Conservation (phyloP, 1,140 invertebrate species). For the Leptoteleia sp. region DNA sequence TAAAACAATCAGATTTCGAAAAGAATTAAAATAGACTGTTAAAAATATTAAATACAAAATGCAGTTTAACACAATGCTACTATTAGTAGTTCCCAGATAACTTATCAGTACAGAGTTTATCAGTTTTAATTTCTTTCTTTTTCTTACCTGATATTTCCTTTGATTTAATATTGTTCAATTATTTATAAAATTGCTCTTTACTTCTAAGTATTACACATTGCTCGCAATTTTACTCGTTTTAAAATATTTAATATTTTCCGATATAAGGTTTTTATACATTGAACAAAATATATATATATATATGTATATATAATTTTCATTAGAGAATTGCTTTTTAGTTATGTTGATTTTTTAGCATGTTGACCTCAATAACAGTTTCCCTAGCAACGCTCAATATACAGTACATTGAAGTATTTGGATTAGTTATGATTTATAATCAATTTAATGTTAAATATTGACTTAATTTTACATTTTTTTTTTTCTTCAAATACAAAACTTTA, state of each 20-base stretch:
- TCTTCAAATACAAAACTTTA: too few relatives aligned
- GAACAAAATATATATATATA: too few relatives aligned
- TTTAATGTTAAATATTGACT: not conserved
- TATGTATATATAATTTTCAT: too few relatives aligned
- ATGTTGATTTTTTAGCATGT: too few relatives aligned
- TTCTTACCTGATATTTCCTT: not conserved
- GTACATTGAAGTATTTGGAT: not conserved
- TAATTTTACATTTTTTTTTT: not conserved
- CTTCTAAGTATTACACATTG: too few relatives aligned
- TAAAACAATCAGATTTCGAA: too few relatives aligned
- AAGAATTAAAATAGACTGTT: not conserved
- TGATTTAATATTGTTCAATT: too few relatives aligned
- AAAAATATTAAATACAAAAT: not conserved
- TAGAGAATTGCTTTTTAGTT: too few relatives aligned
- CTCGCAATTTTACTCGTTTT: too few relatives aligned
- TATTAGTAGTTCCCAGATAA: not conserved
- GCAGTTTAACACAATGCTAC: not conserved
- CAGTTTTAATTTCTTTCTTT: not conserved
- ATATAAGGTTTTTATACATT: too few relatives aligned
- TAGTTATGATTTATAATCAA: constrained; percentile 3
- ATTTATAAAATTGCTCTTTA: too few relatives aligned
- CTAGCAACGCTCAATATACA: not conserved
- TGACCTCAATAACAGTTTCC: constrained; percentile 8
- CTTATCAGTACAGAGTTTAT: not conserved
- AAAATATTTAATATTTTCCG: too few relatives aligned